Percentiles rank a stretch among this genome's conserved stretches.
phyloP scores from a whole-genome alignment of 2,797 vertebrate species.

The Gymnoscopelus microlampas region DNA sequence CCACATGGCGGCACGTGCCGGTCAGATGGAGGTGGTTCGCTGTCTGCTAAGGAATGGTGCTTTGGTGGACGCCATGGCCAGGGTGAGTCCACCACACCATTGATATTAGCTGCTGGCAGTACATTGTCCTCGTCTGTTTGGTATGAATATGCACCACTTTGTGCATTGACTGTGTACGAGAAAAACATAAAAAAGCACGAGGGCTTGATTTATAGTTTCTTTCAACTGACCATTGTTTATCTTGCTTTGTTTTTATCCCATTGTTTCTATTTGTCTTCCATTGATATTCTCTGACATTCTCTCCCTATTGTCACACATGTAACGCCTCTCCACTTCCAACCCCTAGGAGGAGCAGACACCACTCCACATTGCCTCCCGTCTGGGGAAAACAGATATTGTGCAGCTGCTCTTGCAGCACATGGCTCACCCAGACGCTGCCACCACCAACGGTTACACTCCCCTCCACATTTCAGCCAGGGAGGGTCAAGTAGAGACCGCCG shows the following conservation, averaged over 20 bases:
- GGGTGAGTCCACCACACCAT: constrained; percentile 81
- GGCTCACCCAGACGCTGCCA: constrained; percentile 94
- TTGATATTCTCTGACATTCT: not conserved
- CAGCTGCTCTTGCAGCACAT: constrained; percentile 95
- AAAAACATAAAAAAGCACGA: not conserved
- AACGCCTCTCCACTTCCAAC: not conserved
- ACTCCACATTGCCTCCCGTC: constrained; percentile 93
- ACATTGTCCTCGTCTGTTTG: constrained; percentile 19
- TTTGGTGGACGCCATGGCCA: constrained; percentile 93
- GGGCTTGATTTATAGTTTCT: not conserved
- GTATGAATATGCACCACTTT: constrained; percentile 16
- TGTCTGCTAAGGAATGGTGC: constrained; percentile 95
- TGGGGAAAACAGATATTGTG: constrained; percentile 97
- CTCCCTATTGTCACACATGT: not conserved
- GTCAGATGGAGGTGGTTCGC: constrained; percentile 97
- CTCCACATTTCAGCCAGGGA: constrained; percentile 96
- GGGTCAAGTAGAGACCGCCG: constrained; percentile 92
- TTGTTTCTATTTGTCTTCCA: not conserved
- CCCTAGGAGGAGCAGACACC: constrained; percentile 96
- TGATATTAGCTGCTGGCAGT: not conserved
- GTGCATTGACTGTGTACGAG: not conserved
- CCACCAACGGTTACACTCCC: constrained; percentile 93
- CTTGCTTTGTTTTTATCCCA: not conserved
- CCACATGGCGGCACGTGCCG: constrained; percentile 96
- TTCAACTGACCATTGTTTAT: not conserved